Conservation (phyloP, 2,113 vertebrate genomes). For the Gopherus evgoodei region DNA sequence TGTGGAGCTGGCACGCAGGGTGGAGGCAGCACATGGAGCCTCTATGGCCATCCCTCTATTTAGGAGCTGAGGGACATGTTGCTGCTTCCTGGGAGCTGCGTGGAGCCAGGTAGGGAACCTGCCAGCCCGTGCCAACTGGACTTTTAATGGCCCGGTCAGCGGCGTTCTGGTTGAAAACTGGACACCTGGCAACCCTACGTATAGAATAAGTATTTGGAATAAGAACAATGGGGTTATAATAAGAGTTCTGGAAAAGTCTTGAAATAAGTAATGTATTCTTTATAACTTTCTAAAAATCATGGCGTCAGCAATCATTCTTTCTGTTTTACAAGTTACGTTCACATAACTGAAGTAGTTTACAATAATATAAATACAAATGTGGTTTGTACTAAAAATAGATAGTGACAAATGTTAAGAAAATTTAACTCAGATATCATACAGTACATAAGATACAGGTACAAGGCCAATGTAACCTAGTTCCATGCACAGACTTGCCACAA, state of each 20-base stretch:
- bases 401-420: not conserved
- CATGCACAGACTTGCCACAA: not conserved
- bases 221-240: not conserved
- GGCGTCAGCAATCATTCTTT: not conserved
- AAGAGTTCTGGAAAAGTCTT: not conserved
- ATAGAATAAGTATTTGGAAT: not conserved
- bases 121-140: too few species aligned
- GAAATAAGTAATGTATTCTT: not conserved
- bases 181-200: too few species aligned
- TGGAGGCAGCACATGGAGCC: too few species aligned
- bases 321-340: not conserved
- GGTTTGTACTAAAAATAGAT: not conserved
- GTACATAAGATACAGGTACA: not conserved
- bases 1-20: too few species aligned
- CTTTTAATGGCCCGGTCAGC: too few species aligned
- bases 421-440: not conserved
- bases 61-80: too few species aligned
- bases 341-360: not conserved
- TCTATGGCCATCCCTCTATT: too few species aligned
- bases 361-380: not conserved
- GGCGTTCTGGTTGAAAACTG: too few species aligned
- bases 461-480: not conserved
- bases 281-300: not conserved
- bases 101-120: too few species aligned
- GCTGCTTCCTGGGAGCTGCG: too few species aligned